These are phyloP conservation scores for Notodonta dromedarius DNA, from an alignment of 2,888 invertebrate species.

Conservation along the genomic window DNA sequence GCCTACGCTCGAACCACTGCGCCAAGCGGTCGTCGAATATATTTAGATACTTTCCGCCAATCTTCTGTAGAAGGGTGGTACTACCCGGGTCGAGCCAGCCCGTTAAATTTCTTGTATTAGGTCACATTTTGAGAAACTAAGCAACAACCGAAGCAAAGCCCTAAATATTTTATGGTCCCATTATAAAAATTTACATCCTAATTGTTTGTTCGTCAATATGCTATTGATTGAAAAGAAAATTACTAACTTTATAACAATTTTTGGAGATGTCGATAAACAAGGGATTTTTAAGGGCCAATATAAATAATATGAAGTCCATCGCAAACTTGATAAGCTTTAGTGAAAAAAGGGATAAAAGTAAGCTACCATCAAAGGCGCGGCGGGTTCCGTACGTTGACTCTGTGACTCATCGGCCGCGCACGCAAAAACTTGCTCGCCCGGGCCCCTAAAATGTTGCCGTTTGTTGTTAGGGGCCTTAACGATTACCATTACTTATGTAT, in stretches of 20 bases:
- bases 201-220: not conserved
- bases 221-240: slow-evolving; percentile 5
- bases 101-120: too few relatives aligned
- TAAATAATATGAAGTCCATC: slow-evolving; percentile 43
- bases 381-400: slow-evolving; percentile 62
- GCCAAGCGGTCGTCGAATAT: too few relatives aligned
- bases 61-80: too few relatives aligned
- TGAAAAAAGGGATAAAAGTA: slow-evolving; percentile 47
- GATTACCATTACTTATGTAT: too few relatives aligned
- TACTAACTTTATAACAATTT: not conserved
- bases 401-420: slow-evolving; percentile 63
- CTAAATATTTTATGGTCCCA: not conserved
- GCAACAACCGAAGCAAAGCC: too few relatives aligned
- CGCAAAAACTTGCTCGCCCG: slow-evolving; percentile 57
- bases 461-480: not conserved
- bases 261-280: slow-evolving; percentile 15
- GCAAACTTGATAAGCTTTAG: slow-evolving; percentile 32
- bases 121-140: too few relatives aligned
- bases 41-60: too few relatives aligned
- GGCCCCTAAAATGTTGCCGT: slow-evolving; percentile 52
- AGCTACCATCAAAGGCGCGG: slow-evolving; percentile 47
- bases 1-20: too few relatives aligned
- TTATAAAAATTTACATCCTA: not conserved
- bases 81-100: too few relatives aligned
- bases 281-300: slow-evolving; percentile 21